Evolutionary conservation across 2,797 vertebrate genomes (phyloP).

Genomic region (Euthynnus affinis): DNA sequence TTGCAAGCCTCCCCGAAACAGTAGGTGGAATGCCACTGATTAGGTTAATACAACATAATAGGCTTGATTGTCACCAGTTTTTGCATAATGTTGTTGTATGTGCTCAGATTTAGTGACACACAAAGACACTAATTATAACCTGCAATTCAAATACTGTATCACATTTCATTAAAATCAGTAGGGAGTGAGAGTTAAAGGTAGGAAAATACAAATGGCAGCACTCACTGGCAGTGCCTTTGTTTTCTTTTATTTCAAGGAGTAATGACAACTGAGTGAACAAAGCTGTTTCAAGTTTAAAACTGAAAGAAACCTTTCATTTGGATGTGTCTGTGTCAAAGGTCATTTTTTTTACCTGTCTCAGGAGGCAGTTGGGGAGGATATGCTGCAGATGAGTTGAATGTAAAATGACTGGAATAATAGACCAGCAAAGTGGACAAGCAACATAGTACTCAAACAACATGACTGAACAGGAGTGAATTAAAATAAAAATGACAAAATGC

Average conservation of each 20-base stretch:
- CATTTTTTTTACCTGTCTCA: neutral
- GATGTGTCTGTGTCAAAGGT: conserved; percentile 18
- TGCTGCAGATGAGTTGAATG: conserved; percentile 19
- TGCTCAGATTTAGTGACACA: neutral
- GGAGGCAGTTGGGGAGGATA: neutral
- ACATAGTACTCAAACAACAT: neutral
- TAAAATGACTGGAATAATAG: conserved; percentile 24
- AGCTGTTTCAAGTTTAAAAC: conserved; percentile 16
- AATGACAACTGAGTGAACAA: conserved; percentile 12
- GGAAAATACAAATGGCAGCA: conserved; percentile 3
- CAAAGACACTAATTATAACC: conserved; percentile 1
- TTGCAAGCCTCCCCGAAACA: neutral
- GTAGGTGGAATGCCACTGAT: neutral
- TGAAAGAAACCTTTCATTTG: neutral
- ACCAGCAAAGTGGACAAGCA: neutral
- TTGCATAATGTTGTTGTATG: neutral
- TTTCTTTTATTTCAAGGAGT: conserved; percentile 10
- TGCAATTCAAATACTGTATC: neutral
- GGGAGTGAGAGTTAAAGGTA: neutral
- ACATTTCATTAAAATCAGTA: neutral
- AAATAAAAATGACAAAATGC: conserved; percentile 9
- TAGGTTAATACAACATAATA: neutral
- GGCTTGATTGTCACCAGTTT: neutral
- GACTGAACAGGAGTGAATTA: neutral
- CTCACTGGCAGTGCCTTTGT: neutral